Conservation (phyloP, 2,888 invertebrate species). For the Dicycla oo region DNA sequence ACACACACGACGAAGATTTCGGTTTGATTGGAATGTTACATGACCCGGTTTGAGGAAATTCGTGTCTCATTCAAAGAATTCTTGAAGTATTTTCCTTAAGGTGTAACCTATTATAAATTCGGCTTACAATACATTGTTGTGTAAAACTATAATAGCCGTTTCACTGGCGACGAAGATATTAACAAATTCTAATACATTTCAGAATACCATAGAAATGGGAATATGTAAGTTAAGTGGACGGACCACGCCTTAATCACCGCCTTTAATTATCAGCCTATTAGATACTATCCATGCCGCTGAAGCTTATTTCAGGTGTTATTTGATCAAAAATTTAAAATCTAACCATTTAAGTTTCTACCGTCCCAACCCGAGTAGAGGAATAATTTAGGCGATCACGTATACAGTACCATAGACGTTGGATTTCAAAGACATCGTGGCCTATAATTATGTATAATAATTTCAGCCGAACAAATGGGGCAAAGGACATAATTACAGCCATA, state of each 20-base stretch:
- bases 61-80: conserved; percentile 8
- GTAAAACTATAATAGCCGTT: conserved; percentile 31
- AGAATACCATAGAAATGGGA: conserved; percentile 57
- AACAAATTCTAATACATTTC: conserved; percentile 52
- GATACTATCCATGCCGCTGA: conserved; percentile 75
- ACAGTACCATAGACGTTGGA: conserved; percentile 75
- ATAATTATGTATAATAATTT: conserved; percentile 85
- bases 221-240: conserved; percentile 64
- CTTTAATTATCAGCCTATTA: conserved; percentile 81
- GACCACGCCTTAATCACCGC: conserved; percentile 73
- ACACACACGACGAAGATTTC: conserved; percentile 54
- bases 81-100: neutral
- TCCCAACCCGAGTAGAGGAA: conserved; percentile 72
- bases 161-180: conserved; percentile 26
- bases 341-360: conserved; percentile 80
- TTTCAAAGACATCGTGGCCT: conserved; percentile 81
- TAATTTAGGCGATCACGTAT: conserved; percentile 78
- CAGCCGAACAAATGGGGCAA: conserved; percentile 85
- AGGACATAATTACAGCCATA: conserved; percentile 86
- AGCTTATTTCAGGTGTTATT: conserved; percentile 89
- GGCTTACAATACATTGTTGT: conserved; percentile 22
- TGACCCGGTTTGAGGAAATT: conserved; percentile 7
- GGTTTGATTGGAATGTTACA: conserved; percentile 38
- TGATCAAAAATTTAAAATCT: conserved; percentile 85
- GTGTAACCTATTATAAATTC: conserved; percentile 12